A percentile compares a stretch with the other conserved stretches of the same genome.
These are phyloP conservation scores for mouse (Mus musculus) DNA, from an alignment of 2,113 vertebrate genomes.

Conservation along the genomic window GRCm39 chr12:33606001-33606500, in stretches of 20 bases:
- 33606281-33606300: background rate
- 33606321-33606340: background rate
- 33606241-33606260: background rate
- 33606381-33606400: background rate
- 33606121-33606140: background rate
- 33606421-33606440: background rate
- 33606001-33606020: background rate
- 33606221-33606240: constrained; percentile 19
- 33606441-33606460: background rate
- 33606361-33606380: background rate
- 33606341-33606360: background rate
- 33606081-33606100: background rate
- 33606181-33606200: constrained; percentile 46
- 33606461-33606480: background rate
- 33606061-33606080: background rate
- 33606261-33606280: constrained; percentile 20
- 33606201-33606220: constrained; percentile 25
- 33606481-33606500: background rate
- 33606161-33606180: constrained; percentile 3
- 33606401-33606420: background rate
- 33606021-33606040: background rate
- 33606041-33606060: background rate
- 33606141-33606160: constrained; percentile 18
- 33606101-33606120: background rate
- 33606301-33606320: background rate